A percentile compares a stretch with the other conserved stretches of the same genome.
Evolutionary conservation across 2,113 vertebrate species (phyloP).

Genomic region (Pitta sordida): DNA sequence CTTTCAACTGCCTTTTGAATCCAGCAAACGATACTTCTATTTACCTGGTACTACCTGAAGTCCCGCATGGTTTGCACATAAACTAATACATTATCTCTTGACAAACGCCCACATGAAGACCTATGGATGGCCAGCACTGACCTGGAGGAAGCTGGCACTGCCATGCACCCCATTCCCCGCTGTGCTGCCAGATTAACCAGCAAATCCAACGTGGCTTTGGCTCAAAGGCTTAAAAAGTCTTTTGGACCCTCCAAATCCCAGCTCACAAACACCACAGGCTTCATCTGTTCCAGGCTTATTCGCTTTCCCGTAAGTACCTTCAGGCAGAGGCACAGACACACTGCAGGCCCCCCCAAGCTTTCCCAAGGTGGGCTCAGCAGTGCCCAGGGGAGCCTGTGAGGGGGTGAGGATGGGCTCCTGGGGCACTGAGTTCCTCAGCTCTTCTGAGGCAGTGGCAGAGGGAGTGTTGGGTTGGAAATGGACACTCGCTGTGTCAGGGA

Average conservation of each 20-base stretch:
- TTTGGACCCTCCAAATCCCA: background rate
- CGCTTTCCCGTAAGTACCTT: background rate
- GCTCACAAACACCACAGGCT: background rate
- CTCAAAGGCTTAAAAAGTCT: background rate
- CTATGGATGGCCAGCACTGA: accelerated
- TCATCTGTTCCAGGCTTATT: background rate
- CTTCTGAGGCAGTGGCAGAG: too few species aligned
- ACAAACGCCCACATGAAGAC: background rate
- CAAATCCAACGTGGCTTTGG: background rate
- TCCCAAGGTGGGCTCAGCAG: accelerated
- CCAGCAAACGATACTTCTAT: accelerated
- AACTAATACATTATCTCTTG: background rate
- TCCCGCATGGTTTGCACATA: too few species aligned
- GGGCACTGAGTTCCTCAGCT: too few species aligned
- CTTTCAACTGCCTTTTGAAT: background rate
- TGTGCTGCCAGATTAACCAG: accelerated
- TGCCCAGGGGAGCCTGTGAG: too few species aligned
- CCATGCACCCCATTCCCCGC: too few species aligned
- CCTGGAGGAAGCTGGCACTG: background rate
- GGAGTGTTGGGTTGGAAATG: background rate
- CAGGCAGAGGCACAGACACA: accelerated
- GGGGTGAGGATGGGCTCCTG: background rate
- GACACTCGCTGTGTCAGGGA: background rate
- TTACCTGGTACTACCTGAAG: background rate
- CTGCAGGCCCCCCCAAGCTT: accelerated